Evolutionary conservation across 2,888 invertebrate genomes (phyloP), one percentile per base, ranked within the genome.

Genomic region (Uloborus plumipes): DNA sequence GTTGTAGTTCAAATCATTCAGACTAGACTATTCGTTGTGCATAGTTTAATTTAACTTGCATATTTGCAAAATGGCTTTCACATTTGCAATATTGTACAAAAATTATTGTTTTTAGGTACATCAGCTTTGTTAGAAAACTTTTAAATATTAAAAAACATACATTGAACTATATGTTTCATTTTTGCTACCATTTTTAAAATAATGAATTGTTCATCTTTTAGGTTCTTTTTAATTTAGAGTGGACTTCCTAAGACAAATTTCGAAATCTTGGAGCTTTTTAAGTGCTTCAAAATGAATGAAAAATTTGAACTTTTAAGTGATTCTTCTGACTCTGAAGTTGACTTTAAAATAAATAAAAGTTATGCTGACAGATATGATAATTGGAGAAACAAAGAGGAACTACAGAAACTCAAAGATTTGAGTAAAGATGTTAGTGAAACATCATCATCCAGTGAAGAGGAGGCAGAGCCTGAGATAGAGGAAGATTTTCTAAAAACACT

Each of bases 401-500:
- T 94, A 22, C 93, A 96, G 88, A 89, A 89, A 87, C 86, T 0
- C 87, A 90, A 31, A 88, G 84, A 39, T 83, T 89, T 74, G 89
- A 39, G 55, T 6, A 61, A 70, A 26, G 74, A 83, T 15, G 64
- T 75, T 16, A 65, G 59, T 84, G 70, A 69, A 1, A 51, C 72
- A 11, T 74, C 75, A 13, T 59, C 58, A 14, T 70, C 84, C 2
- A 86, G 87, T 73, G 74, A 79, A 11, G 84, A 84, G 55, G 71
- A 74, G 14, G 86, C 83, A 18, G 79, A 77, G 14, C 49, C 62
- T 15, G 59, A 50, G 11, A 53, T 75, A 65, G 97, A 98, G 88
- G 93, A 94, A 86, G 93, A 94, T 85, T 99, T 99, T 89, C 93
- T 95, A 61, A 94, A 94, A 89, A 94, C 97, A 0, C 90, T 98